These are phyloP conservation scores for Drosophila buzzatii DNA, from an alignment of 2,888 invertebrate species.

Conservation along the genomic window DNA sequence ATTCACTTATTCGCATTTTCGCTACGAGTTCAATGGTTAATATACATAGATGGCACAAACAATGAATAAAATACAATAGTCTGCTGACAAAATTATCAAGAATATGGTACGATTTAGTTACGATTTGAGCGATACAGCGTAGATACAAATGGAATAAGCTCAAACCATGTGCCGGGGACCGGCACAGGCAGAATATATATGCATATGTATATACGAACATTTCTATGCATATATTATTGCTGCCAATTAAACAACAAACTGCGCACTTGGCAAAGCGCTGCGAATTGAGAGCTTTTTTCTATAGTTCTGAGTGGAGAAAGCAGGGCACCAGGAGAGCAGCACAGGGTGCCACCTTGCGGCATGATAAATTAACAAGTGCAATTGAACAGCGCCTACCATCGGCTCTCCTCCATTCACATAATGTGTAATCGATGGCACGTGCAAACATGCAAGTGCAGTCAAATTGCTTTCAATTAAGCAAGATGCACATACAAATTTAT, in stretches of 20 bases:
- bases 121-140: neutral
- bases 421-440: slow-evolving; percentile 57
- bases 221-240: slow-evolving; percentile 43
- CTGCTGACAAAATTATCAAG: neutral
- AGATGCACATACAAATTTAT: neutral
- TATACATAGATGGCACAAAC: slow-evolving; percentile 34
- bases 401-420: neutral
- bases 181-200: slow-evolving; percentile 20
- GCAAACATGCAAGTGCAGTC: slow-evolving; percentile 26
- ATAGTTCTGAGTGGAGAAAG: slow-evolving; percentile 11
- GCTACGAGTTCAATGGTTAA: slow-evolving; percentile 38
- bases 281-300: slow-evolving; percentile 54
- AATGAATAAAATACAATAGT: slow-evolving; percentile 7
- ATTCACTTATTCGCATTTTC: slow-evolving; percentile 87
- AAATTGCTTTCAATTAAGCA: slow-evolving; percentile 10
- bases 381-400: slow-evolving; percentile 3
- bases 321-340: neutral
- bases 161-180: slow-evolving; percentile 23
- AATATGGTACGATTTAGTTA: neutral
- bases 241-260: slow-evolving; percentile 66
- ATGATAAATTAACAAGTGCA: slow-evolving; percentile 33
- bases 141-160: neutral
- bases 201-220: slow-evolving; percentile 7
- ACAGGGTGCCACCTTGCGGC: slow-evolving; percentile 3
- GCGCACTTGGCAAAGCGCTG: slow-evolving; percentile 77